Evolutionary conservation across 2,888 invertebrate genomes (phyloP).

Genomic region (Pammene aurita): DNA sequence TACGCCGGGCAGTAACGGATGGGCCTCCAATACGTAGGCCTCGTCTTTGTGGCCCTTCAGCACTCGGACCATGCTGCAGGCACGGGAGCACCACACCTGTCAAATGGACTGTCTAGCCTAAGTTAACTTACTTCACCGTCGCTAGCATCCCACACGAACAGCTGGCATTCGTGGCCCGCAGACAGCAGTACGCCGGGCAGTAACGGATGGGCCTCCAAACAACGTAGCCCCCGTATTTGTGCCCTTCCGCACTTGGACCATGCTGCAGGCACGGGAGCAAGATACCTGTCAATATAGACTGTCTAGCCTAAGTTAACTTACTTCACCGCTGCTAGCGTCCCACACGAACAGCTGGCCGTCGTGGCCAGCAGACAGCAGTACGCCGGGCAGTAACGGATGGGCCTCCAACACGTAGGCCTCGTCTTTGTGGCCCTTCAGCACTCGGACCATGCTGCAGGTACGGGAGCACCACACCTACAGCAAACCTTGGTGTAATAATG

Average conservation of each 20-base stretch:
- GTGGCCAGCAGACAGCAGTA: constrained; percentile 97
- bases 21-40: constrained; percentile 96
- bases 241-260: constrained; percentile 87
- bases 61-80: constrained; percentile 85
- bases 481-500: not conserved
- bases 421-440: constrained; percentile 92
- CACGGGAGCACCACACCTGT: constrained; percentile 91
- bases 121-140: constrained; percentile 50
- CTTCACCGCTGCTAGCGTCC: constrained; percentile 83
- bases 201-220: constrained; percentile 96
- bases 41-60: constrained; percentile 95
- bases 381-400: constrained; percentile 91
- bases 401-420: constrained; percentile 97
- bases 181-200: constrained; percentile 91
- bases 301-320: no score
- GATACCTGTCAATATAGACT: no score
- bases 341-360: constrained; percentile 96
- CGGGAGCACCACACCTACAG: constrained; percentile 90
- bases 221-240: constrained; percentile 97
- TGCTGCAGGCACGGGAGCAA: constrained; percentile 87
- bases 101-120: no score
- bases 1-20: constrained; percentile 91
- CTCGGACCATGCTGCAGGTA: constrained; percentile 85
- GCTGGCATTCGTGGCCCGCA: constrained; percentile 98
- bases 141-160: constrained; percentile 91